Evolutionary conservation across 2,888 invertebrate genomes (phyloP), one percentile per base, ranked within the genome.

Genomic region (Luperina testacea): DNA sequence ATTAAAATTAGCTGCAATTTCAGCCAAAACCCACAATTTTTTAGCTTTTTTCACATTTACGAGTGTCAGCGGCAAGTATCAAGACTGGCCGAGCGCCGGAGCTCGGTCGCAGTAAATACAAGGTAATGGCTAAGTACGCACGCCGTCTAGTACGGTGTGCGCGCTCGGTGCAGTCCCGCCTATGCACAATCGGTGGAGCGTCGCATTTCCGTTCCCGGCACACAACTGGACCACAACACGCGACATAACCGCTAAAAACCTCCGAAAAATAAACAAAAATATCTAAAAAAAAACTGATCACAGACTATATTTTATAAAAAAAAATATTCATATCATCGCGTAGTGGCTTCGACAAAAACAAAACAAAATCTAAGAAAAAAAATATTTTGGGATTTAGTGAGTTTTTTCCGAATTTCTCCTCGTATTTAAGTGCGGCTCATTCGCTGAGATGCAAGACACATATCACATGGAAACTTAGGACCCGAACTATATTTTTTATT

Each of bases 51-150:
- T 48, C 5, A 42, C 7, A 27, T 73, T 84, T 72, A 20, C n/a
- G 45, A 42, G 1, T 78, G 73, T 71, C 78, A 72, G 67, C 42
- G n/a, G 38, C 68, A 88, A 95, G 95, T 94, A 95, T 93, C 96
- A 96, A 96, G 94, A 92, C 53, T 83, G 89, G 77, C 76, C 80
- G 86, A 89, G 90, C 90, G 90, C 72, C 80, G 83, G 90, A 84
- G 89, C 90, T 91, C 93, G 94, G 92, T 94, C 95, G 95, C 96
- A 96, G 97, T 96, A 96, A 96, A 96, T 96, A 96, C 96, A 96
- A 96, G 97, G 97, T 96, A 97, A 97, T 97, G 96, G 96, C 95
- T 96, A 96, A 97, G 97, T 97, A 96, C 96, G 97, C 96, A 95
- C 97, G 96, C 96, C 93, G 95, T 94, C 95, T 96, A 97, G 97